Conservation (phyloP, 1,140 invertebrate species). For the Drosophila dunni region DNA sequence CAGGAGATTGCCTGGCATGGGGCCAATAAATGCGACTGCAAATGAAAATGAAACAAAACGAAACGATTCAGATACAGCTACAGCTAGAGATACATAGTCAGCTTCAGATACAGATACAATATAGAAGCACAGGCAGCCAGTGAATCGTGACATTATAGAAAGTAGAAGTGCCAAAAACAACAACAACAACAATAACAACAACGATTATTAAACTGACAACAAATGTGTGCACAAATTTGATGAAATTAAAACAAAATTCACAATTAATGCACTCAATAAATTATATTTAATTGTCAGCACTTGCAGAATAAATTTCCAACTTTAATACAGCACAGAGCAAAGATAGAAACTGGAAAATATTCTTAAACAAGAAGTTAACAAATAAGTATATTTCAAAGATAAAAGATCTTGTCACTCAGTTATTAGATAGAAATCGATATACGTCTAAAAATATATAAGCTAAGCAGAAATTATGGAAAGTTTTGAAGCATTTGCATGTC, state of each 20-base stretch:
- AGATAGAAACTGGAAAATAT: too few species aligned
- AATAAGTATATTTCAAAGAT: too few species aligned
- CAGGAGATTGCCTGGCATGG: conserved; percentile 68
- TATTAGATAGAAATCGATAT: too few species aligned
- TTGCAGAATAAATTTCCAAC: too few species aligned
- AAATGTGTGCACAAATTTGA: conserved; percentile 34
- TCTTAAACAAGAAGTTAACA: too few species aligned
- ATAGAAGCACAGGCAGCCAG: conserved; percentile 19
- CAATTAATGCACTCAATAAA: conserved; percentile 40
- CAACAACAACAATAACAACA: conserved; percentile 16
- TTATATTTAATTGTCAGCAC: conserved; percentile 22
- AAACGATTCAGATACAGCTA: conserved; percentile 27
- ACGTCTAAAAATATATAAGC: too few species aligned
- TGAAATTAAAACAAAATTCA: conserved; percentile 39
- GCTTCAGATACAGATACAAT: conserved; percentile 1
- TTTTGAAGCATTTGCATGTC: too few species aligned
- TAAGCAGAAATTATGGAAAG: too few species aligned
- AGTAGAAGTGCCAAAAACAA: conserved; percentile 50
- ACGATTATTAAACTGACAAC: conserved; percentile 35
- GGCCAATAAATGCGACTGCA: conserved; percentile 73
- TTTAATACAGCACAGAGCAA: too few species aligned
- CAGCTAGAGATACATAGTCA: conserved; percentile 5
- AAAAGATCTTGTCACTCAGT: too few species aligned
- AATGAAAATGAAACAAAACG: conserved; percentile 65
- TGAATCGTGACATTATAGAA: conserved; percentile 41